Evolutionary conservation across 2,113 vertebrate genomes (phyloP), one percentile per base, ranked within the genome.

Genomic region (Rutilus rutilus): DNA sequence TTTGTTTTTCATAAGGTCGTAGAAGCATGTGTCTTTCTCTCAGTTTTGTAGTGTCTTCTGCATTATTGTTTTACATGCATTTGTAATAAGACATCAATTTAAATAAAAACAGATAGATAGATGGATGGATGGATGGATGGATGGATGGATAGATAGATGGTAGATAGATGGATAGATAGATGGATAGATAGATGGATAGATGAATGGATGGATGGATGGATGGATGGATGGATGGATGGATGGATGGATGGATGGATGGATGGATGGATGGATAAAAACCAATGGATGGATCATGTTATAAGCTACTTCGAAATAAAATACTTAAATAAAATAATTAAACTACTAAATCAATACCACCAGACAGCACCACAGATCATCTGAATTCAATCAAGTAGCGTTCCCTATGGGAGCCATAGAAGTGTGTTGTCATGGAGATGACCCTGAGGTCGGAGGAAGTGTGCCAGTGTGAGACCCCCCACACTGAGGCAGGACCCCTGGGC

Each of bases 391-490:
- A 69, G 25, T 69, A 42, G 47, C 23, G 0, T 39, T 59, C 27
- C 11, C 27, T 9, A 36, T 69, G 17, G 17, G 25, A 42, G 12
- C 67, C 2, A 50, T 19, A 30, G 17, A 42, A 19, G 17, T 65
- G 23, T 45, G n/a, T 83, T 77, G 62, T 59, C 79, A 30, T 67
- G 50, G 71, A 52, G 57, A 86, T 27, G 71, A 83, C 79, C 85
- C 27, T 57, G 27, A 60, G 79, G 79, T 86, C 59, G 67, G 71
- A 86, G 85, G 79, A 86, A 86, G 85, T 86, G 85, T 86, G 85
- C 71, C 79, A 75, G 67, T 36, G n/a, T 76, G 73, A 69, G 85
- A 86, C 85, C 85, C 79, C 85, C 59, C 85, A 83, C 71, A 71
- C 45, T 77, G 69, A 86, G 57, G 8, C 69, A 73, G 50, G 21